A percentile compares a stretch with the other conserved stretches of the same genome.
These are phyloP conservation scores for Ornithoptera priamus DNA, from an alignment of 2,888 invertebrate species.

Conservation along the genomic window DNA sequence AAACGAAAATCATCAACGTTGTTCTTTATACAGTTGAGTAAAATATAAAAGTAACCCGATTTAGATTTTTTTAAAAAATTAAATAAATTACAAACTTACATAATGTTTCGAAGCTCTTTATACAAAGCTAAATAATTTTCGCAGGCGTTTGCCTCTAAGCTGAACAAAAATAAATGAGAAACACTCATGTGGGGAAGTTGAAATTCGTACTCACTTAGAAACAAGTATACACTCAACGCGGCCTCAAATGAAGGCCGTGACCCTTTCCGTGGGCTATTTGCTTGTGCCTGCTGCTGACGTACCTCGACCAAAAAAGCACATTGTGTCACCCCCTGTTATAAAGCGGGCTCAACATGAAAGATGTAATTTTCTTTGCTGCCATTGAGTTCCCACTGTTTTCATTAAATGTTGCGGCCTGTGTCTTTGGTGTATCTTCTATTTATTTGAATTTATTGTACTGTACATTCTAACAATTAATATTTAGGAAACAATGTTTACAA, in stretches of 20 bases:
- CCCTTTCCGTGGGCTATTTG: conserved; percentile 70
- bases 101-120: not conserved
- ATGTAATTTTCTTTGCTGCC: conserved; percentile 61
- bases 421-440: not conserved
- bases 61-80: not conserved
- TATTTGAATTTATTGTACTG: not conserved
- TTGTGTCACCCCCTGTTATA: conserved; percentile 69
- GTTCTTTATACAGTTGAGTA: not conserved
- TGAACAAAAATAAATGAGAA: conserved; percentile 29
- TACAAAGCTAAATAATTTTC: conserved; percentile 6
- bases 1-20: not conserved
- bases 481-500: too few relatives aligned
- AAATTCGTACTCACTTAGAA: conserved; percentile 30
- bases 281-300: conserved; percentile 62
- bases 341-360: conserved; percentile 56
- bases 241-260: conserved; percentile 67
- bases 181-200: conserved; percentile 24
- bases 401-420: conserved; percentile 15
- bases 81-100: not conserved
- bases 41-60: not conserved
- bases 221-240: conserved; percentile 40
- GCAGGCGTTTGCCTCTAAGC: conserved; percentile 12
- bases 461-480: not conserved
- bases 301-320: conserved; percentile 70
- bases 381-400: conserved; percentile 20